phyloP scores from a whole-genome alignment of 2,888 invertebrate genomes.

The Sinodicranocentrus sp. region DNA sequence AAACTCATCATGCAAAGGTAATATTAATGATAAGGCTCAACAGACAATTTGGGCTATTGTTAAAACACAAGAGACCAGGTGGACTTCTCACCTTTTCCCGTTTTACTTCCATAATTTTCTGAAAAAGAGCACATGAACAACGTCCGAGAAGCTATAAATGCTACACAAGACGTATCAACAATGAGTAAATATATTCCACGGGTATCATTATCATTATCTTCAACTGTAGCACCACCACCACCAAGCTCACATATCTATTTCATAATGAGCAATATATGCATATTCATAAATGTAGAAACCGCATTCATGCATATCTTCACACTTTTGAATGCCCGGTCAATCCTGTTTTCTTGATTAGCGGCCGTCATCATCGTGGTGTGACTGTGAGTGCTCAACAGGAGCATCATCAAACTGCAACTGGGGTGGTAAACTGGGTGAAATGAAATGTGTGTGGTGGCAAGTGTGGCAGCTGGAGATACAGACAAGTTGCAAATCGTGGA shows the following conservation, averaged over 20 bases:
- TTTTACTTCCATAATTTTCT: not conserved
- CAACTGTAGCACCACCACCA: constrained; percentile 20
- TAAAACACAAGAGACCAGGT: constrained; percentile 51
- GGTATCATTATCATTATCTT: constrained; percentile 45
- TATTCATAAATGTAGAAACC: constrained; percentile 40
- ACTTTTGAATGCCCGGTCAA: constrained; percentile 39
- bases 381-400: constrained; percentile 20
- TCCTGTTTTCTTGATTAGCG: constrained; percentile 58
- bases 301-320: constrained; percentile 21
- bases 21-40: constrained; percentile 49
- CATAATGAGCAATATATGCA: constrained; percentile 52
- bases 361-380: constrained; percentile 44
- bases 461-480: not conserved
- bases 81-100: constrained; percentile 36
- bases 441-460: constrained; percentile 53
- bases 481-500: constrained; percentile 14
- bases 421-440: constrained; percentile 50
- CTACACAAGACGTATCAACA: no score
- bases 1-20: constrained; percentile 19
- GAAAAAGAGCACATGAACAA: not conserved
- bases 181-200: constrained; percentile 24
- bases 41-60: constrained; percentile 40
- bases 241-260: constrained; percentile 22
- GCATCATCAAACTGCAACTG: constrained; percentile 35
- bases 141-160: no score